phyloP scores from a whole-genome alignment of 2,797 vertebrate genomes.

The Peromyscus aztecus region DNA sequence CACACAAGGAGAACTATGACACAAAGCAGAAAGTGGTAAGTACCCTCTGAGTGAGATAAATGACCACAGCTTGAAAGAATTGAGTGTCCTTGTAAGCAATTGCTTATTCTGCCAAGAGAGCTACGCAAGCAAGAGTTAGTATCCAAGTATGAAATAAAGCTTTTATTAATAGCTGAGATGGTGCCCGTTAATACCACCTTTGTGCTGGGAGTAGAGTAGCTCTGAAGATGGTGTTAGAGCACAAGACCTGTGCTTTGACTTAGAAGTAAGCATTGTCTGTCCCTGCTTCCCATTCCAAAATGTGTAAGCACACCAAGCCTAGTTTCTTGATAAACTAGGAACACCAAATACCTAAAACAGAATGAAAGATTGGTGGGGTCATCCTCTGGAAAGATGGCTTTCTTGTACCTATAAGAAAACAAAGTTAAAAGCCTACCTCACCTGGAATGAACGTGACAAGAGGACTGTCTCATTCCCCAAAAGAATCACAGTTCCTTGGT shows the following conservation, averaged over 20 bases:
- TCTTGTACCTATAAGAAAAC: background rate
- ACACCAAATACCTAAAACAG: background rate
- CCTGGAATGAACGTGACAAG: background rate
- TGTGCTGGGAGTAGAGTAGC: background rate
- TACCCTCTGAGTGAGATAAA: background rate
- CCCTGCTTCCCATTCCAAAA: background rate
- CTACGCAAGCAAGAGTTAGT: background rate
- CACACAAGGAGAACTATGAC: background rate
- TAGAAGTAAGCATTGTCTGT: background rate
- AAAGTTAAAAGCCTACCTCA: background rate
- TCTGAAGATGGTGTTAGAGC: background rate
- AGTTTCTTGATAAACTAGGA: background rate
- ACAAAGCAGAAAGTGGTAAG: conserved; percentile 23
- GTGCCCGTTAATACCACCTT: conserved; percentile 30
- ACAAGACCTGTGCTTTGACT: background rate
- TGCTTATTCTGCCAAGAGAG: conserved; percentile 19
- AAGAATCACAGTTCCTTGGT: background rate
- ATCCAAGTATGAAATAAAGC: conserved; percentile 20
- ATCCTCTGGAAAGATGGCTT: background rate
- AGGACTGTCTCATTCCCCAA: background rate
- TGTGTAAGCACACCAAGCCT: background rate
- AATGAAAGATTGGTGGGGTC: background rate
- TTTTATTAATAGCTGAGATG: conserved; percentile 10
- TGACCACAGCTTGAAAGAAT: conserved; percentile 31
- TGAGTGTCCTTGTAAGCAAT: background rate